phyloP scores from a whole-genome alignment of 2,797 vertebrate genomes.

The Mallotus villosus region DNA sequence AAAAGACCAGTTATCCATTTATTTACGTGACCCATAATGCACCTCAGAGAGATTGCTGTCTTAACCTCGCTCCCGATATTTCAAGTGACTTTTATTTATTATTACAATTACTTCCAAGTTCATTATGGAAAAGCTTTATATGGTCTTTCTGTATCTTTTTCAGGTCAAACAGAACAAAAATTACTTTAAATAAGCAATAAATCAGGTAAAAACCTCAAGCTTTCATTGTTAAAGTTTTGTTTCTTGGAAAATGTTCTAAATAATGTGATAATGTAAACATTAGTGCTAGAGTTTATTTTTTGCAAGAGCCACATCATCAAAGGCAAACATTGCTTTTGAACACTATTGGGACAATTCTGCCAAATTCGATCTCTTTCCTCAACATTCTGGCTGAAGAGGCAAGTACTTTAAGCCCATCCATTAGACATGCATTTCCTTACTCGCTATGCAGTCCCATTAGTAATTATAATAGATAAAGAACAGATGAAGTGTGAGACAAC shows the following conservation, averaged over 20 bases:
- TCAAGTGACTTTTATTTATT: constrained; percentile 32
- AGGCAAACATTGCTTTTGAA: constrained; percentile 30
- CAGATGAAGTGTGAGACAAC: constrained; percentile 56
- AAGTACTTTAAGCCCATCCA: constrained; percentile 52
- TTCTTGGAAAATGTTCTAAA: not conserved
- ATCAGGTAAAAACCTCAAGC: constrained; percentile 11
- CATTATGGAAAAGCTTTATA: constrained; percentile 28
- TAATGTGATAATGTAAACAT: not conserved
- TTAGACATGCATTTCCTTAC: constrained; percentile 65
- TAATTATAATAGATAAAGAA: constrained; percentile 30
- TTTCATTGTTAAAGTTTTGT: not conserved
- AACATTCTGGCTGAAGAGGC: constrained; percentile 50
- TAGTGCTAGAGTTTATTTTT: not conserved
- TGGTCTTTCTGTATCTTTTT: constrained; percentile 9
- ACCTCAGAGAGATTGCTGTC: constrained; percentile 27
- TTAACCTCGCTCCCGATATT: not conserved
- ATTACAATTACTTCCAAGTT: constrained; percentile 42
- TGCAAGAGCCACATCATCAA: constrained; percentile 27
- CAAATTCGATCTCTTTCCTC: constrained; percentile 38
- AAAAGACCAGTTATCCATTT: constrained; percentile 29
- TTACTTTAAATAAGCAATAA: constrained; percentile 23
- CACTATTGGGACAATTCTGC: constrained; percentile 26
- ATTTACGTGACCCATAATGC: constrained; percentile 42
- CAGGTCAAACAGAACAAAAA: constrained; percentile 24
- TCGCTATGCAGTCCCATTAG: constrained; percentile 43